These are phyloP conservation scores for Sebastes cheni DNA, from an alignment of 2,797 vertebrate species.

Conservation along the genomic window DNA sequence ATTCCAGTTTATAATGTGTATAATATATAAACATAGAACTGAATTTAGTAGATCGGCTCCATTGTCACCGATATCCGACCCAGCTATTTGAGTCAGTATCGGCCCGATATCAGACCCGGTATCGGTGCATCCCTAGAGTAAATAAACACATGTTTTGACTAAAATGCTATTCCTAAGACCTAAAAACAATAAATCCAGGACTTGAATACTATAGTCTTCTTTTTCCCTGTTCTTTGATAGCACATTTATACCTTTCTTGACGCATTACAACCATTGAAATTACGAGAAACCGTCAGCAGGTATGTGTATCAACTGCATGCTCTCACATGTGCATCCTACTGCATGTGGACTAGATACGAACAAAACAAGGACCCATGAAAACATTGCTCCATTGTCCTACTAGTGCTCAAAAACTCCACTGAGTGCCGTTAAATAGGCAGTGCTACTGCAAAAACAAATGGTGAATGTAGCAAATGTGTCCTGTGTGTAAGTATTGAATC, in stretches of 20 bases:
- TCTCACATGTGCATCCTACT: background rate
- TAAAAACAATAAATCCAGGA: background rate
- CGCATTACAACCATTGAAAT: background rate
- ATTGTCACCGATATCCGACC: too few relatives aligned
- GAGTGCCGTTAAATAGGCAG: background rate
- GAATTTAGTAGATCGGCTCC: too few relatives aligned
- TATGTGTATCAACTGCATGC: background rate
- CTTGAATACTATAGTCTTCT: background rate
- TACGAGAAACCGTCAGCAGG: background rate
- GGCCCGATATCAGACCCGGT: too few relatives aligned
- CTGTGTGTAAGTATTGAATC: background rate
- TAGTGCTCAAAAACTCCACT: background rate
- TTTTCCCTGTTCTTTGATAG: background rate
- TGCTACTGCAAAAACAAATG: background rate
- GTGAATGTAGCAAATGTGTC: background rate
- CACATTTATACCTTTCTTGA: background rate
- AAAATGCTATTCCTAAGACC: too few relatives aligned
- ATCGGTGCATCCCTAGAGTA: too few relatives aligned
- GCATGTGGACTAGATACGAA: background rate
- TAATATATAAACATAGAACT: too few relatives aligned
- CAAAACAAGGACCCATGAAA: background rate
- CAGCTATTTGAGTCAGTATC: too few relatives aligned
- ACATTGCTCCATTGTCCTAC: background rate
- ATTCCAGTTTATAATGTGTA: too few relatives aligned
- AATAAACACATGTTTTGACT: too few relatives aligned